A percentile compares a stretch with the other conserved stretches of the same genome.
Evolutionary conservation across 2,113 vertebrate species (phyloP).

Genomic region (Nannobrachium achirus): DNA sequence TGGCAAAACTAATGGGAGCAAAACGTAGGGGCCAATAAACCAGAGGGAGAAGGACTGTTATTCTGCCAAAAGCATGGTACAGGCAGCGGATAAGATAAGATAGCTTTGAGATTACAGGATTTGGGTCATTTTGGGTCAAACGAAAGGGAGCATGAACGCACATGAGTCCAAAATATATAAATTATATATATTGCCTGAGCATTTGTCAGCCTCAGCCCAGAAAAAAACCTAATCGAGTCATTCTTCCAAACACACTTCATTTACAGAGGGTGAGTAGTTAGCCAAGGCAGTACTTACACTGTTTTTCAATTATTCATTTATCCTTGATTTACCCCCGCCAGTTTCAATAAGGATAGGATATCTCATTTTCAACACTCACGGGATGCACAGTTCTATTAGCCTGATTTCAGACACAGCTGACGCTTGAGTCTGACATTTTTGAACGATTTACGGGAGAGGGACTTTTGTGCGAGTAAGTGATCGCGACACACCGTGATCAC

Average conservation of each 20-base stretch:
- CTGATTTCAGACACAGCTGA: too few species aligned
- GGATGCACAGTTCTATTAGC: not conserved
- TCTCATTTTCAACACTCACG: too few species aligned
- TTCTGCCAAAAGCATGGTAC: constrained; percentile 51
- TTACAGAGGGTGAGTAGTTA: not conserved
- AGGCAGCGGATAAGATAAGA: constrained; percentile 51
- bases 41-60: constrained; percentile 16
- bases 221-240: constrained; percentile 5
- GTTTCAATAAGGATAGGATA: too few species aligned
- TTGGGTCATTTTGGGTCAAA: constrained; percentile 59
- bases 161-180: too few species aligned
- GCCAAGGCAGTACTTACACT: not conserved
- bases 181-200: too few species aligned
- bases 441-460: too few species aligned
- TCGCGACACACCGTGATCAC: too few species aligned
- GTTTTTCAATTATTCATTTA: not conserved
- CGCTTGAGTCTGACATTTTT: too few species aligned
- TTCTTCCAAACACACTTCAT: not conserved
- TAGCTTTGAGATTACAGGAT: constrained; percentile 54
- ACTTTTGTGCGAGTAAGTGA: too few species aligned
- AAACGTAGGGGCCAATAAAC: constrained; percentile 48
- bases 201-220: constrained; percentile 6
- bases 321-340: not conserved
- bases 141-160: constrained; percentile 36
- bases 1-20: constrained; percentile 46